These are phyloP conservation scores for Enteromius treurensis DNA, from an alignment of 2,797 vertebrate species.

Conservation along the genomic window DNA sequence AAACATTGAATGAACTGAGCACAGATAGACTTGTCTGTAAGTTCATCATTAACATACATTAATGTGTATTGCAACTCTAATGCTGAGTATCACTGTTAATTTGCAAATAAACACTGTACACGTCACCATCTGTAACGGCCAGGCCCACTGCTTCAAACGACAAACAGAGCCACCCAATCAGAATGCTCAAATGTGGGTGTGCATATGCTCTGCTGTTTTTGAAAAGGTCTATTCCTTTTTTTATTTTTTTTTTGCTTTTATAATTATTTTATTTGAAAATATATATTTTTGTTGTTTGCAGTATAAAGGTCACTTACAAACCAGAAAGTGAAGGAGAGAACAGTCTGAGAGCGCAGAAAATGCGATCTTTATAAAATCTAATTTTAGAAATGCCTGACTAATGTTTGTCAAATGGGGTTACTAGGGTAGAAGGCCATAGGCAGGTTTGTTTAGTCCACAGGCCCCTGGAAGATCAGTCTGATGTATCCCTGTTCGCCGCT, in stretches of 20 bases:
- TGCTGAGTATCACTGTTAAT: constrained; percentile 63
- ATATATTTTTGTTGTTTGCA: constrained; percentile 78
- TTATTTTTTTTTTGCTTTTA: constrained; percentile 65
- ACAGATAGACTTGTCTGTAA: constrained; percentile 38
- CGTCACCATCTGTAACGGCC: constrained; percentile 50
- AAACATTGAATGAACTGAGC: constrained; percentile 14
- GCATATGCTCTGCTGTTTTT: constrained; percentile 29
- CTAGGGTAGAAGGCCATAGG: constrained; percentile 13
- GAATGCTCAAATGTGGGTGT: constrained; percentile 1
- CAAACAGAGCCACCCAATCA: constrained; percentile 25
- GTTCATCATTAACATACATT: constrained; percentile 37
- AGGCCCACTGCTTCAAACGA: neutral
- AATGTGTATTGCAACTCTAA: constrained; percentile 73
- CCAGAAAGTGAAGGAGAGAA: constrained; percentile 23
- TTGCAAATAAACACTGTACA: constrained; percentile 73
- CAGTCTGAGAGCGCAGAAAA: constrained; percentile 29
- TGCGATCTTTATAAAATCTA: constrained; percentile 1
- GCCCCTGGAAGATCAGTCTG: constrained; percentile 99
- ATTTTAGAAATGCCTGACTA: neutral
- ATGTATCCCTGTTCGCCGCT: constrained; percentile 91
- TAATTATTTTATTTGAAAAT: constrained; percentile 80
- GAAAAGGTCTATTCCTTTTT: constrained; percentile 37
- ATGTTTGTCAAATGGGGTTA: neutral
- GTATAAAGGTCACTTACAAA: constrained; percentile 82
- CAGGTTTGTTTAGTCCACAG: constrained; percentile 84